A percentile compares a stretch with the other conserved stretches of the same genome.
phyloP scores from a whole-genome alignment of 2,888 invertebrate genomes.

The Chloroclystis v-ata region DNA sequence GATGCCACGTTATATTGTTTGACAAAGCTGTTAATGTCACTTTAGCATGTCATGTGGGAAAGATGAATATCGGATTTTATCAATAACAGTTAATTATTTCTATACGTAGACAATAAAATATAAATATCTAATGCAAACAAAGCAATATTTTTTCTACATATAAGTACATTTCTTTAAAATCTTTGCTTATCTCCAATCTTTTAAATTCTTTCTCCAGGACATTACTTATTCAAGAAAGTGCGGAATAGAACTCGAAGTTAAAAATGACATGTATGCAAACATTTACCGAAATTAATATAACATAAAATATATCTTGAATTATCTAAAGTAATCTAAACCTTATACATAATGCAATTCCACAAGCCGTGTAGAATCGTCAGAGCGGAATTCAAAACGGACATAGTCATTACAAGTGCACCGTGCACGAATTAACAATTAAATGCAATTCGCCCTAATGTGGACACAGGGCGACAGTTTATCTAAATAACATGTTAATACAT shows the following conservation, averaged over 20 bases:
- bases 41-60: conserved; percentile 66
- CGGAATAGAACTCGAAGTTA: too few species aligned
- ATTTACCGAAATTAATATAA: too few species aligned
- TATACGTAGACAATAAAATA: conserved; percentile 4
- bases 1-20: conserved; percentile 64
- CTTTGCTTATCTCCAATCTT: too few species aligned
- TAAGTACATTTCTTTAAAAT: too few species aligned
- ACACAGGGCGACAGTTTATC: conserved; percentile 54
- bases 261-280: too few species aligned
- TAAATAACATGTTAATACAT: conserved; percentile 63
- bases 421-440: conserved; percentile 29
- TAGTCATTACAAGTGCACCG: conserved; percentile 23
- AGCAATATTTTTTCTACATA: too few species aligned
- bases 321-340: too few species aligned
- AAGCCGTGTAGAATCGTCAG: neutral
- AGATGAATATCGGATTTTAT: conserved; percentile 46
- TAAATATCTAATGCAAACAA: too few species aligned
- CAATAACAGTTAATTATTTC: conserved; percentile 25
- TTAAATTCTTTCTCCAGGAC: too few species aligned
- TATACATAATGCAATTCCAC: neutral
- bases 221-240: too few species aligned
- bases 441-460: conserved; percentile 24
- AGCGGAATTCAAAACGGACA: neutral
- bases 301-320: too few species aligned
- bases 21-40: conserved; percentile 72